Percentiles rank a stretch among this genome's conserved stretches.
Conservation (phyloP, 2,888 invertebrate genomes). For the Lacanobia wlatinum region DNA sequence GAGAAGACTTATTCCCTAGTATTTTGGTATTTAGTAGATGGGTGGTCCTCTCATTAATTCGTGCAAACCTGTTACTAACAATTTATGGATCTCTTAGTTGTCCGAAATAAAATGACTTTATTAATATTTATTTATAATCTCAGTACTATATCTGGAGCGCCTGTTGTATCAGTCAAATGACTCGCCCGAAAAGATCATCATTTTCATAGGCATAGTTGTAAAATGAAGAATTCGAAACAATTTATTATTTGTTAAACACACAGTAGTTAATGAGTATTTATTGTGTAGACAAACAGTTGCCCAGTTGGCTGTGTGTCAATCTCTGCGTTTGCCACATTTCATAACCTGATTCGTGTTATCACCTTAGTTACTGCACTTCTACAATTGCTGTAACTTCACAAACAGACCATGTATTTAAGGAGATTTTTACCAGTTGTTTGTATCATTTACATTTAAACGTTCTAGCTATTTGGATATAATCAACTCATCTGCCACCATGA, state of each 20-base stretch:
- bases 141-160: not conserved
- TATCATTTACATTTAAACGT: slow-evolving; percentile 71
- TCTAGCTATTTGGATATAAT: slow-evolving; percentile 47
- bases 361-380: slow-evolving; percentile 79
- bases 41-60: no score
- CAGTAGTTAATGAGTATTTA: slow-evolving; percentile 37
- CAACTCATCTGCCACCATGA: slow-evolving; percentile 71
- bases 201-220: not conserved
- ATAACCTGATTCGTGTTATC: slow-evolving; percentile 83
- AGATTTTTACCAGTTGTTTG: slow-evolving; percentile 62
- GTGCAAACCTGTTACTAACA: no score
- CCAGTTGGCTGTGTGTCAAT: slow-evolving; percentile 64
- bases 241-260: slow-evolving; percentile 6
- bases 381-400: slow-evolving; percentile 81
- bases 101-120: no score
- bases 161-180: not conserved
- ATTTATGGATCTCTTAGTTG: no score
- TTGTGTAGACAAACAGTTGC: slow-evolving; percentile 42
- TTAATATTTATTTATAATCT: no score
- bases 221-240: slow-evolving; percentile 1
- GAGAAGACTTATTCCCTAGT: no score
- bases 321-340: slow-evolving; percentile 71
- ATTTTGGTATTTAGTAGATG: no score
- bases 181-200: not conserved
- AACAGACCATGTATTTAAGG: slow-evolving; percentile 85